phyloP scores from a whole-genome alignment of 2,797 vertebrate species.

The Amniataba percoides region DNA sequence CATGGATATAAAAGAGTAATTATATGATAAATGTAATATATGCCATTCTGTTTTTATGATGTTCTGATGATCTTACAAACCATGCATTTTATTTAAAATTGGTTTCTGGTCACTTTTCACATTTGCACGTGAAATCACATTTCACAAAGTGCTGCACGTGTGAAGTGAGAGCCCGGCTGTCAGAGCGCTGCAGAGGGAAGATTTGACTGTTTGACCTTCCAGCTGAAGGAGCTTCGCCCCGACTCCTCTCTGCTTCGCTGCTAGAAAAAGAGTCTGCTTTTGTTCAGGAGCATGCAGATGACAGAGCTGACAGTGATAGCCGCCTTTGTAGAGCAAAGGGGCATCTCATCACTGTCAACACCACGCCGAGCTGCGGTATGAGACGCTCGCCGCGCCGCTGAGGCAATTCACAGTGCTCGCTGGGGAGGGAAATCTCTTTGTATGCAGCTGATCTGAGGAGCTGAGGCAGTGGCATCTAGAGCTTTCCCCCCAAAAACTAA shows the following conservation, averaged over 20 bases:
- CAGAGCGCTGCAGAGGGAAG: constrained; percentile 26
- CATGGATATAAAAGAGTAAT: background rate
- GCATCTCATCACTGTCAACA: constrained; percentile 66
- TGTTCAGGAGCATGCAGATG: constrained; percentile 55
- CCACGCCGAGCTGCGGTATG: constrained; percentile 36
- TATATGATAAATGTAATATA: background rate
- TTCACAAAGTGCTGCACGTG: background rate
- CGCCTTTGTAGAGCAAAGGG: constrained; percentile 68
- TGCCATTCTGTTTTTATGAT: background rate
- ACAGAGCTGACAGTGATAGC: constrained; percentile 64
- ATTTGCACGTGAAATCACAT: constrained; percentile 19
- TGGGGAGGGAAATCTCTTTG: constrained; percentile 13
- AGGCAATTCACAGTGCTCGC: constrained; percentile 37
- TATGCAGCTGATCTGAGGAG: constrained; percentile 6
- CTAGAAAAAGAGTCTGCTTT: constrained; percentile 44
- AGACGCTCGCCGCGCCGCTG: background rate
- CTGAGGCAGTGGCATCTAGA: background rate
- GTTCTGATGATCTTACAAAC: background rate
- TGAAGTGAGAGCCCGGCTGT: constrained; percentile 31
- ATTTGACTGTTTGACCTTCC: constrained; percentile 57
- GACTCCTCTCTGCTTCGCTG: constrained; percentile 25
- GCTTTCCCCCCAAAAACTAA: background rate
- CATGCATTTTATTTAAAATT: background rate
- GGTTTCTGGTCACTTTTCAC: background rate
- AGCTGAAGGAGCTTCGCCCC: constrained; percentile 41